phyloP scores from a whole-genome alignment of 2,797 vertebrate genomes.

The Vireo griseus region DNA sequence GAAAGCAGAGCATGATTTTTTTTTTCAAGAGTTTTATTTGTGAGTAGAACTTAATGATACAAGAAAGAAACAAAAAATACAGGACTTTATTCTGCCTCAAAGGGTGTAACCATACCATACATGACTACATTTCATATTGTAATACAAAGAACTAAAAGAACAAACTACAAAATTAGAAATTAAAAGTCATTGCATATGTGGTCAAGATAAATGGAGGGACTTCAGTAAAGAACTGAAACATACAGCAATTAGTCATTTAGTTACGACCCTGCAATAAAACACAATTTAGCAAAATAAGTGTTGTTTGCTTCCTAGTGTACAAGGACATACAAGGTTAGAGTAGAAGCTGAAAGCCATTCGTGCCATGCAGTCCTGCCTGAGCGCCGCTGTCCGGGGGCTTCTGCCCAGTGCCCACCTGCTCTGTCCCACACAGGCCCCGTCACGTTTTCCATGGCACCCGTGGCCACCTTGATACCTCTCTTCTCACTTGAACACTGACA shows the following conservation, averaged over 20 bases:
- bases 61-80: constrained; percentile 70
- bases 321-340: constrained; percentile 64
- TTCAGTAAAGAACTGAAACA: constrained; percentile 61
- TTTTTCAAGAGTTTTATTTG: constrained; percentile 86
- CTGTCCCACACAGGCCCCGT: background rate
- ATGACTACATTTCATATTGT: constrained; percentile 69
- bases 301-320: constrained; percentile 32
- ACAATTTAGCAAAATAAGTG: constrained; percentile 63
- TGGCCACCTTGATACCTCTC: background rate
- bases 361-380: constrained; percentile 74
- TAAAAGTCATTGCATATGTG: constrained; percentile 71
- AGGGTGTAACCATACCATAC: constrained; percentile 71
- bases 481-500: background rate
- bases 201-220: constrained; percentile 39
- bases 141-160: constrained; percentile 76
- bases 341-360: constrained; percentile 68
- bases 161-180: constrained; percentile 77
- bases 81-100: constrained; percentile 51
- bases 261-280: constrained; percentile 51
- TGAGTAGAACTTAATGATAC: constrained; percentile 83
- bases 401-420: background rate
- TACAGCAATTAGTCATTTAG: constrained; percentile 56
- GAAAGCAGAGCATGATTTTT: background rate
- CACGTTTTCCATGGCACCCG: background rate
- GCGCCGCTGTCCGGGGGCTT: background rate